Conservation (phyloP, 2,888 invertebrate species). For the Anarsia innoxiella region DNA sequence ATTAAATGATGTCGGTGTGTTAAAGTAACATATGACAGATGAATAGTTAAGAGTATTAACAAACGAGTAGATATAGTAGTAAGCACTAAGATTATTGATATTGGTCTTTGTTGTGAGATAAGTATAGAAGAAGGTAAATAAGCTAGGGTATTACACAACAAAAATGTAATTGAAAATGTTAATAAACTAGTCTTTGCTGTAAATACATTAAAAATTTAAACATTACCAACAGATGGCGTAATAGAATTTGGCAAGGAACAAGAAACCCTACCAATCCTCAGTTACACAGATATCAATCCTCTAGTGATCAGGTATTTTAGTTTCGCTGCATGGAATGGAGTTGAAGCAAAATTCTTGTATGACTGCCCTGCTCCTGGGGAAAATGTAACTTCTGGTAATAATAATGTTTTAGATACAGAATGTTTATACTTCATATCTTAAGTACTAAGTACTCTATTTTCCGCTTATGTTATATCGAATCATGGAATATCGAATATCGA, state of each 20-base stretch:
- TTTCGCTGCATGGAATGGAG: slow-evolving; percentile 80
- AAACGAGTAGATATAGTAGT: too few relatives aligned
- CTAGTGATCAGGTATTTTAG: slow-evolving; percentile 79
- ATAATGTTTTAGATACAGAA: too few relatives aligned
- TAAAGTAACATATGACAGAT: too few relatives aligned
- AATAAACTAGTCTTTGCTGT: background rate
- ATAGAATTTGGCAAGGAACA: slow-evolving; percentile 79
- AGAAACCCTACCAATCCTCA: slow-evolving; percentile 73
- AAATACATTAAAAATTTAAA: background rate
- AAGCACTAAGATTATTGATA: too few relatives aligned
- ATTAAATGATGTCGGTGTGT: too few relatives aligned
- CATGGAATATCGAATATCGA: too few relatives aligned
- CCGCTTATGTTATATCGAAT: too few relatives aligned
- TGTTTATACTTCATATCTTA: too few relatives aligned
- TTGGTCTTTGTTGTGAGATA: too few relatives aligned
- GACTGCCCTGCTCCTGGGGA: slow-evolving; percentile 72
- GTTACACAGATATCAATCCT: slow-evolving; percentile 75
- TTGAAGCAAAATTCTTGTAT: slow-evolving; percentile 80
- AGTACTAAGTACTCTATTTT: too few relatives aligned
- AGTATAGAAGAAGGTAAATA: too few relatives aligned
- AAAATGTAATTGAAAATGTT: background rate
- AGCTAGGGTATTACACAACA: background rate
- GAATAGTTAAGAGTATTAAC: too few relatives aligned
- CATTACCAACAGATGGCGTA: slow-evolving; percentile 72
- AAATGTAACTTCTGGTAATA: slow-evolving; percentile 34